Base-by-base conservation (phyloP, 2,113 vertebrate genomes). In the Gobio gobio region DNA sequence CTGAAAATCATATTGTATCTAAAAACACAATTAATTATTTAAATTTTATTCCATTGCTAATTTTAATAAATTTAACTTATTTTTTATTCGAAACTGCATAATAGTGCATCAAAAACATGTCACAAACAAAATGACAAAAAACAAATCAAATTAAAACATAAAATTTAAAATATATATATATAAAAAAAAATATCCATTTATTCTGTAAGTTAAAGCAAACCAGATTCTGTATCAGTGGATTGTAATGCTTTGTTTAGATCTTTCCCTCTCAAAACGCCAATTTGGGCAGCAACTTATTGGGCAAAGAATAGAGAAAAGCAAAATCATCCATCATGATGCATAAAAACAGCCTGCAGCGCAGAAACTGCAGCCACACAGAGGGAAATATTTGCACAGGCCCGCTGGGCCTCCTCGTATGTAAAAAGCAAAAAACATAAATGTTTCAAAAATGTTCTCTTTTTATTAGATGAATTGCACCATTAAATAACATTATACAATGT, bases 391-490 rank as follows among this genome's bases (percentile, higher is more conserved):
- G 94, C 93, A 93, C 92, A 95, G 95, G 95, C 95, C 94, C 96
- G 95, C 93, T 96, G 95, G 94, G 95, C 94, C 95, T 94, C 92
- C 84, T 91, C 91, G 86, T 70, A 88, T 84, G 88, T 89, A 91
- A 72, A 73, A 87, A 91, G 88, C 88, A 89, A 89, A 93, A 93
- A 5, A 91, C 92, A 89, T 92, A 93, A 96, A 95, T 95, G 94
- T 95, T 96, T 73, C 89, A 95, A 94, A 95, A 96, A 97, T 95
- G 95, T 94, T 94, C 92, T 47, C 68, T 85, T 92, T 96, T 97
- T 97, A 98, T 98, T 97, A 97, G 97, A 98, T 95, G 97, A 97
- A 97, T 97, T 97, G 97, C 97, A 98, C 97, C 98, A 98, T 98
- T 99, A 99, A 96, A 99, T 98, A 96, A 97, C 96, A 97, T 98